These are phyloP conservation scores for Melanostoma mellinum DNA, from an alignment of 2,888 invertebrate genomes.

Conservation along the genomic window DNA sequence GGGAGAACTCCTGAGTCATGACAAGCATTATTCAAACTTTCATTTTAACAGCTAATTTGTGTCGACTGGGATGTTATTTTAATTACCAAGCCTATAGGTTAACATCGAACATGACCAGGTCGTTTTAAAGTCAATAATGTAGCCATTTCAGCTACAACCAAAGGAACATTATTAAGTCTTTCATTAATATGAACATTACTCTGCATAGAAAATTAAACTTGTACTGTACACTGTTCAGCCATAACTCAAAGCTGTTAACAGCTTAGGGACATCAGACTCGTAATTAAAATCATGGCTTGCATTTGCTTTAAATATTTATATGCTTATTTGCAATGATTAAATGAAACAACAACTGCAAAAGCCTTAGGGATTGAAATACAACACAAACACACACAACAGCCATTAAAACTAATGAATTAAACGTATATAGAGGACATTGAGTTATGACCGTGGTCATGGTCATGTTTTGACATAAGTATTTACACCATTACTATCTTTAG, in stretches of 20 bases:
- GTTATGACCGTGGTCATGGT: slow-evolving; percentile 51
- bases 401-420: slow-evolving; percentile 58
- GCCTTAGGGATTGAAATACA: not conserved
- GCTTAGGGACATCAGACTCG: slow-evolving; percentile 31
- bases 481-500: slow-evolving; percentile 15
- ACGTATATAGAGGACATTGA: slow-evolving; percentile 40
- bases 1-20: too few species aligned
- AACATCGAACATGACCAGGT: not conserved
- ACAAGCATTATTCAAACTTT: not conserved
- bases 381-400: not conserved
- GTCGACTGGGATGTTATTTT: not conserved
- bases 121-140: not conserved
- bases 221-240: not conserved
- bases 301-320: slow-evolving; percentile 52
- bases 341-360: slow-evolving; percentile 27
- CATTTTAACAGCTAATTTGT: not conserved
- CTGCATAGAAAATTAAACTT: not conserved
- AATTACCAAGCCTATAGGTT: not conserved
- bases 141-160: not conserved
- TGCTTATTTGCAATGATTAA: slow-evolving; percentile 57
- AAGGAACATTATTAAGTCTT: not conserved
- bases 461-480: not conserved
- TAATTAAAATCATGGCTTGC: slow-evolving; percentile 41
- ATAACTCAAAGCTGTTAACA: slow-evolving; percentile 48
- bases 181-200: not conserved